These are phyloP conservation scores for Elegia similella DNA, from an alignment of 2,888 invertebrate species.

Conservation along the genomic window DNA sequence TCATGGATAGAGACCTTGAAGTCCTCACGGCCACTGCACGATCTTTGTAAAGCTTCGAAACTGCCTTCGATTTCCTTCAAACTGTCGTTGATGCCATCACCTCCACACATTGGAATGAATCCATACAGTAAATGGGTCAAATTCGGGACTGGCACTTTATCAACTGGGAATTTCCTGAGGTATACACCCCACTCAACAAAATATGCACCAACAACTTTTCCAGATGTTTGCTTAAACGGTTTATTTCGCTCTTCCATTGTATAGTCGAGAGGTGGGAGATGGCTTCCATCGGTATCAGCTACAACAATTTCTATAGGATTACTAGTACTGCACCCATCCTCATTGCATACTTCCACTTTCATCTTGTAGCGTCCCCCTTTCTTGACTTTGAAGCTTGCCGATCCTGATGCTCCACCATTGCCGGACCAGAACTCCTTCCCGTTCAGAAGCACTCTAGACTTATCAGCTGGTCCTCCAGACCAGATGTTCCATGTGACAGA, in stretches of 20 bases:
- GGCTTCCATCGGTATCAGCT: constrained; percentile 75
- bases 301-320: constrained; percentile 69
- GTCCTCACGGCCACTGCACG: constrained; percentile 73
- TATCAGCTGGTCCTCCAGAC: constrained; percentile 68
- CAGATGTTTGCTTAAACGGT: constrained; percentile 72
- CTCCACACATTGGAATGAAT: constrained; percentile 75
- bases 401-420: constrained; percentile 49
- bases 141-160: constrained; percentile 67
- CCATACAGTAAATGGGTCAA: constrained; percentile 74
- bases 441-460: constrained; percentile 57
- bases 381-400: constrained; percentile 68
- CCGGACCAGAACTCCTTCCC: constrained; percentile 69
- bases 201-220: constrained; percentile 72
- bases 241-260: constrained; percentile 68
- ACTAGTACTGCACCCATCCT: constrained; percentile 66
- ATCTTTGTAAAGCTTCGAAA: constrained; percentile 74
- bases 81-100: constrained; percentile 76
- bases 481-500: constrained; percentile 75
- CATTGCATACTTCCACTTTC: constrained; percentile 68
- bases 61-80: constrained; percentile 77
- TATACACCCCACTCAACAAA: constrained; percentile 78
- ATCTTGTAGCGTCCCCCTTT: constrained; percentile 72
- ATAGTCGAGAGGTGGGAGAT: constrained; percentile 66
- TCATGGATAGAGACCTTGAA: constrained; percentile 76
- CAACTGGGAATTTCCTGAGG: constrained; percentile 72